Evolutionary conservation across 2,113 vertebrate species (phyloP), one percentile per base, ranked within the genome.

Genomic region (Acanthisitta chloris): DNA sequence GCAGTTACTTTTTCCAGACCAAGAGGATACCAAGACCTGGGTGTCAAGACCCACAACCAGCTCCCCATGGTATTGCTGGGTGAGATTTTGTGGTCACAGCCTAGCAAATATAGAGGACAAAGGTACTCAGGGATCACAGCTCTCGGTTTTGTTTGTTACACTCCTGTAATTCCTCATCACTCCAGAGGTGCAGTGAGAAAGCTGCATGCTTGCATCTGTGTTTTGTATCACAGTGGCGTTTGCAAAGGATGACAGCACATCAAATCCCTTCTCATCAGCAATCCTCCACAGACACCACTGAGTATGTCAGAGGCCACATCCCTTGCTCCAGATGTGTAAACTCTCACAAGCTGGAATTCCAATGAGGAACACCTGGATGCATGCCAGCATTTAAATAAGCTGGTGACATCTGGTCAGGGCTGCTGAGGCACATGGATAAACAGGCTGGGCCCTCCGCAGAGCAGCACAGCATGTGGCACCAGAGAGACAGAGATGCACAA

Each of bases 271-370:
- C 81, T 57, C 90, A 76, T 72, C 86, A 91, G 67, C 83, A 88
- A 45, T 21, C 79, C 72, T 85, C 87, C 51, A 57, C 78, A 91
- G 92, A 48, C 87, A 79, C 38, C 81, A 43, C 65, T 9, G 78
- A 85, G 57, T 31, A 40, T 94, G 95, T 93, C 95, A 93, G 87
- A 93, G 96, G 96, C 94, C 95, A 90, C 74, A 76, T 97, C 95
- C 92, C 95, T 76, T 46, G 90, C 49, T 93, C 92, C 95, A 97
- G 94, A 93, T 94, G 92, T 96, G 95, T 67, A 90, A 97, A 96
- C 86, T 90, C 72, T 38, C 85, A 73, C 85, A 88, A 83, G 83
- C 95, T 90, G 90, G 86, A 83, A 83, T 38, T 26, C 67, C 62
- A 52, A 54, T 77, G 80, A 92, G 76, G 55, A 77, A 51, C 83